These are phyloP conservation scores for Pammene aurita DNA, from an alignment of 2,888 invertebrate species.

Conservation along the genomic window DNA sequence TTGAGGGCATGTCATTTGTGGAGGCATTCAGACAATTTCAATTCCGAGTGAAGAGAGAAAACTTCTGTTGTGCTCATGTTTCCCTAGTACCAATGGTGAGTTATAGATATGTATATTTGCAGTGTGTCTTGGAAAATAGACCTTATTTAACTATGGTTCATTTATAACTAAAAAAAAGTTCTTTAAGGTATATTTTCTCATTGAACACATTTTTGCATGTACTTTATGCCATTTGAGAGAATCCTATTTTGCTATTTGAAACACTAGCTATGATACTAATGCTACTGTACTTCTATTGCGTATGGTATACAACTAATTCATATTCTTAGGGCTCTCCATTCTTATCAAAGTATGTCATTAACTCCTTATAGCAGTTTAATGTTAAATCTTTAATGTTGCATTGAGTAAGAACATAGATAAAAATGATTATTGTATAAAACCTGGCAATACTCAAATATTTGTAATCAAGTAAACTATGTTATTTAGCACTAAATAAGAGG, in stretches of 20 bases:
- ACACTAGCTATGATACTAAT: not conserved
- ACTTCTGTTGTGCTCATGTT: constrained; percentile 98
- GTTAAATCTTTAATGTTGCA: not conserved
- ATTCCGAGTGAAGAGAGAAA: constrained; percentile 95
- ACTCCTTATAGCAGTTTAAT: not conserved
- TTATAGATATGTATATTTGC: constrained; percentile 9
- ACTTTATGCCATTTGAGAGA: not conserved
- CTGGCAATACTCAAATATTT: too few species aligned
- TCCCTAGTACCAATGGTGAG: constrained; percentile 95
- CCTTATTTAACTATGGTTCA: not conserved
- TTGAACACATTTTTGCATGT: not conserved
- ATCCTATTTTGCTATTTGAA: not conserved
- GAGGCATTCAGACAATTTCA: constrained; percentile 99
- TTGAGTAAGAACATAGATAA: not conserved
- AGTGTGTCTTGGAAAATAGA: not conserved
- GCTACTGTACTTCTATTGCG: not conserved
- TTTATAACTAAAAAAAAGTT: not conserved
- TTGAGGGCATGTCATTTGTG: constrained; percentile 99
- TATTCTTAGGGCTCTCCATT: not conserved
- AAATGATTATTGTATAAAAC: not conserved
- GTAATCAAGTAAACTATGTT: too few species aligned
- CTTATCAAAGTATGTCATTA: not conserved
- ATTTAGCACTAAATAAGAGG: too few species aligned
- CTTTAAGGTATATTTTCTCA: not conserved
- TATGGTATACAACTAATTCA: not conserved